Conservation (phyloP, 1,140 invertebrate species). For the Heterodera carotae region DNA sequence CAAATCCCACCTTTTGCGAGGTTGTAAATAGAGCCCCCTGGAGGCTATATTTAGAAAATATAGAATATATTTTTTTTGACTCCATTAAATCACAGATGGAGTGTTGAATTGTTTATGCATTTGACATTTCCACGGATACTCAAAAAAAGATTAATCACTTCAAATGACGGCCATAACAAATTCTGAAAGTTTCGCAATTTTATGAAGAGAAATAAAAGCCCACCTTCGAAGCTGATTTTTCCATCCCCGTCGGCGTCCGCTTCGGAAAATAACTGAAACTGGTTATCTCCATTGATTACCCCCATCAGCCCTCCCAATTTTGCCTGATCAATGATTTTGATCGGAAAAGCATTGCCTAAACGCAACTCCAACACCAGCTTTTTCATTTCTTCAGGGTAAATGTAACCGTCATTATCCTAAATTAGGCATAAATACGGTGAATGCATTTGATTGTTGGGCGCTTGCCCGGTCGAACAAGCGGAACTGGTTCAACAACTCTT, state of each 20-base stretch:
- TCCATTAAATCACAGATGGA: too few species aligned
- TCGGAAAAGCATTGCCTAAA: constrained; percentile 55
- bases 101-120: background rate
- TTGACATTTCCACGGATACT: background rate
- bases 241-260: constrained; percentile 64
- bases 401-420: constrained; percentile 65
- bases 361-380: constrained; percentile 57
- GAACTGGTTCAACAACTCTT: constrained; percentile 60
- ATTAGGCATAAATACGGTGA: constrained; percentile 10
- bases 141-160: background rate
- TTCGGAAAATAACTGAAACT: constrained; percentile 53
- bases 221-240: constrained; percentile 64
- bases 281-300: background rate
- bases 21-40: too few species aligned
- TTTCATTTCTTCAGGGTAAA: constrained; percentile 58
- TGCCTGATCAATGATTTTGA: constrained; percentile 56
- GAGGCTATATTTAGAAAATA: too few species aligned
- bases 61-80: too few species aligned
- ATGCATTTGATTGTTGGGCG: background rate
- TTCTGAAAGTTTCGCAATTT: constrained; percentile 39
- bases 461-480: constrained; percentile 59
- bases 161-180: constrained; percentile 57
- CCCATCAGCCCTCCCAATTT: background rate
- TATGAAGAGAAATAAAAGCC: constrained; percentile 5
- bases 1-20: too few species aligned